Evolutionary conservation across 2,113 vertebrate species (phyloP), one percentile per base, ranked within the genome.

Genomic region (Globicephala melas): DNA sequence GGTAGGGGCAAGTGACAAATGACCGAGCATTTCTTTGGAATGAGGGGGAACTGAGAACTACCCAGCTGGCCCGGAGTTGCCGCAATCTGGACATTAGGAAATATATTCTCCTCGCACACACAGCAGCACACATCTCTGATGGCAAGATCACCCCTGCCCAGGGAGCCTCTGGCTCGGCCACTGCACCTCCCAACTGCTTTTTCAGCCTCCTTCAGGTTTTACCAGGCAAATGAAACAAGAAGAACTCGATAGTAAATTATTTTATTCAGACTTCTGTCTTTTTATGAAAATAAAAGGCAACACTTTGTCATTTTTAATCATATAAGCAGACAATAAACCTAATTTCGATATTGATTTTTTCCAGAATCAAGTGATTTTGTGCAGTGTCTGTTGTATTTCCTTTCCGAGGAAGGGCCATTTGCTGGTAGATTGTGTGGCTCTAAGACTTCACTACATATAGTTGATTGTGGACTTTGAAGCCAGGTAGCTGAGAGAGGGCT

Each of bases 291-390:
- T 98, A 98, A 98, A 98, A 98, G 98, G 73, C 98, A 99, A 98
- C 98, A 98, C 96, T 98, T 98, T 98, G 98, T 98, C 98, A 98
- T 99, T 99, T 98, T 99, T 98, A 98, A 98, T 98, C 97, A 97
- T 97, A 98, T 98, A 98, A 98, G 97, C 94, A 97, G 98, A 97
- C 96, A 98, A 98, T 98, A 99, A 98, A 99, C 98, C 98, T 98
- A 98, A 99, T 99, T 99, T 98, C 36, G 92, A 98, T 98, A 99
- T 98, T 98, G 98, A 98, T 98, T 98, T 98, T 97, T 97, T 97
- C 97, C 97, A 97, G 97, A 98, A 99, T 98, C 98, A 98, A 98
- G 98, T 98, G 97, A 97, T 98, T 98, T 97, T 98, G 98, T 98
- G 94, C 95, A 97, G 95, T 98, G 96, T 98, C 97, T 98, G 96